phyloP scores from a whole-genome alignment of 2,888 invertebrate genomes.

The Malacosoma neustria region DNA sequence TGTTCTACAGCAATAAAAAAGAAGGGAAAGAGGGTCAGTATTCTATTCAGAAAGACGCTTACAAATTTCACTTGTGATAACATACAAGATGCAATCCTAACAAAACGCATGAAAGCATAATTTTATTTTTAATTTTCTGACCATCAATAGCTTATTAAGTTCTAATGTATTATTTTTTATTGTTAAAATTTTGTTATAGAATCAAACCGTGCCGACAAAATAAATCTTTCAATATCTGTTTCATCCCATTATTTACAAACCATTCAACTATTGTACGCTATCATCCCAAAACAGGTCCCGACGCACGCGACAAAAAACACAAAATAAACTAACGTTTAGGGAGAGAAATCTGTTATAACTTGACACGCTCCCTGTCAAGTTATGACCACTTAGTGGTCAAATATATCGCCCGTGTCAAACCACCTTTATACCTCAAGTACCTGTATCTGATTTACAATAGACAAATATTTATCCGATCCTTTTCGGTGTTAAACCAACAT shows the following conservation, averaged over 20 bases:
- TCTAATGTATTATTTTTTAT: too few species aligned
- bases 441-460: constrained; percentile 51
- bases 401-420: constrained; percentile 57
- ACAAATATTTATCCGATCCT: constrained; percentile 46
- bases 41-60: too few species aligned
- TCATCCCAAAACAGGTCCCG: constrained; percentile 41
- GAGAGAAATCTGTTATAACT: constrained; percentile 54
- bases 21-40: too few species aligned
- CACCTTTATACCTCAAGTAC: constrained; percentile 43
- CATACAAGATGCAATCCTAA: too few species aligned
- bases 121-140: too few species aligned
- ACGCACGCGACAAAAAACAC: constrained; percentile 47
- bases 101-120: too few species aligned
- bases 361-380: constrained; percentile 35
- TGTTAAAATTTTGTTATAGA: too few species aligned
- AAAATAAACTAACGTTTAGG: constrained; percentile 42
- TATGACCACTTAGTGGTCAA: constrained; percentile 59
- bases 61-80: too few species aligned
- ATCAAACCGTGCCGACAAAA: constrained; percentile 18
- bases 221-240: constrained; percentile 33
- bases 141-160: too few species aligned
- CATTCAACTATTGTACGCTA: constrained; percentile 27
- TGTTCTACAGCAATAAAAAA: too few species aligned
- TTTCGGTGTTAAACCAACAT: constrained; percentile 40
- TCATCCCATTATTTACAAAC: constrained; percentile 39